Evolutionary conservation across 2,797 vertebrate species (phyloP).

Genomic region (Dendrocincla tyrannina): DNA sequence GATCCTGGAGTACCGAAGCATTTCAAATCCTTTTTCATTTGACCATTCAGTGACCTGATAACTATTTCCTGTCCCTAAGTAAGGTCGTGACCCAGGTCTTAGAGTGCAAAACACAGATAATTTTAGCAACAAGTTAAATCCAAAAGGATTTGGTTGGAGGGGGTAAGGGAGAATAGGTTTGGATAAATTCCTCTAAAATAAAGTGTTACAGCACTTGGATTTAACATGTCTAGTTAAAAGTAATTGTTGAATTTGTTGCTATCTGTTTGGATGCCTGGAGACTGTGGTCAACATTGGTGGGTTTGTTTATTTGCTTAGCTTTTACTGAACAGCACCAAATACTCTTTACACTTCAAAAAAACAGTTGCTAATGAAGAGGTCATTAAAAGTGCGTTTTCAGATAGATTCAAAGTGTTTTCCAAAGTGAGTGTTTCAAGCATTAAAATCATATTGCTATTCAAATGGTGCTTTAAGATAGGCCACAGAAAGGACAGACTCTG

Average conservation of each 20-base stretch:
- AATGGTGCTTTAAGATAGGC: neutral
- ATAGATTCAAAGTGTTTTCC: neutral
- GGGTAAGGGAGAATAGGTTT: slow-evolving; percentile 37
- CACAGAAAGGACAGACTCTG: neutral
- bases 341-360: neutral
- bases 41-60: slow-evolving; percentile 89
- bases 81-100: slow-evolving; percentile 89
- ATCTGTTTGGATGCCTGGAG: slow-evolving; percentile 9
- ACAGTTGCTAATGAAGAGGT: neutral
- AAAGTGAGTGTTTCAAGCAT: neutral
- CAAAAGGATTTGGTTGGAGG: slow-evolving; percentile 68
- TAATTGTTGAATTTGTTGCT: slow-evolving; percentile 53
- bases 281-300: neutral
- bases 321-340: neutral
- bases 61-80: slow-evolving; percentile 85
- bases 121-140: slow-evolving; percentile 87
- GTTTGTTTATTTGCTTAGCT: slow-evolving; percentile 33
- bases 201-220: slow-evolving; percentile 52
- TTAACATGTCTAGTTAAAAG: slow-evolving; percentile 49
- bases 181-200: slow-evolving; percentile 58
- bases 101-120: slow-evolving; percentile 87
- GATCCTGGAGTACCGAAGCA: slow-evolving; percentile 74
- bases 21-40: slow-evolving; percentile 84
- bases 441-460: neutral
- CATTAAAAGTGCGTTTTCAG: neutral